Evolutionary conservation across 2,888 invertebrate genomes (phyloP).

Genomic region (Apamea sordens): DNA sequence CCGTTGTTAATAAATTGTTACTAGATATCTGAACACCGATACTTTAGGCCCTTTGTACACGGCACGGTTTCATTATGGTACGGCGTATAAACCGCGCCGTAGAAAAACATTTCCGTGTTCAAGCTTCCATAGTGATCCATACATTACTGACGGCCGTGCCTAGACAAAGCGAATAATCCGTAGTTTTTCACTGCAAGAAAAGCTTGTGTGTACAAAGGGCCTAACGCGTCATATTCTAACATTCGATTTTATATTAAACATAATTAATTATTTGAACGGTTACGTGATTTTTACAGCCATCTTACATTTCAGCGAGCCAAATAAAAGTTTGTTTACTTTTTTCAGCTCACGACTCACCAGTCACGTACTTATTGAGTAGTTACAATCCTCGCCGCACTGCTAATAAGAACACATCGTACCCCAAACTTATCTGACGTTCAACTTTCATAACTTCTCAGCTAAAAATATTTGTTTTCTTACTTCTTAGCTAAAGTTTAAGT

Average conservation of each 20-base stretch:
- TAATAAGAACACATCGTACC: conserved; percentile 72
- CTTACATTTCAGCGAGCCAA: conserved; percentile 28
- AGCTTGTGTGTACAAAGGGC: not conserved
- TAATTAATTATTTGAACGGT: conserved; percentile 6
- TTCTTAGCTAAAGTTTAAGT: conserved; percentile 60
- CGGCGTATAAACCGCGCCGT: not conserved
- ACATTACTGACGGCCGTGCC: too few species aligned
- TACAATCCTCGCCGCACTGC: conserved; percentile 54
- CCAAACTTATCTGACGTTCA: conserved; percentile 65
- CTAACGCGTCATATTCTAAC: not conserved
- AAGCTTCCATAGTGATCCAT: not conserved
- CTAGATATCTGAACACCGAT: not conserved
- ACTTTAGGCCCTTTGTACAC: not conserved
- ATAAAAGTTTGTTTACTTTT: conserved; percentile 50
- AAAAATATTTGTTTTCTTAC: conserved; percentile 58
- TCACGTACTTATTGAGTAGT: conserved; percentile 72
- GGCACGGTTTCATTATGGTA: not conserved
- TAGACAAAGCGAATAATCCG: too few species aligned
- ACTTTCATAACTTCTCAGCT: conserved; percentile 62
- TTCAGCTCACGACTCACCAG: conserved; percentile 44
- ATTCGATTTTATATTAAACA: not conserved
- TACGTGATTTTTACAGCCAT: conserved; percentile 14
- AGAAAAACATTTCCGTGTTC: not conserved
- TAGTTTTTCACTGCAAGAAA: too few species aligned
- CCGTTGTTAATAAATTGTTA: not conserved